Base-by-base conservation (phyloP, 1,140 invertebrate species). In the Cataglyphis hispanica region DNA sequence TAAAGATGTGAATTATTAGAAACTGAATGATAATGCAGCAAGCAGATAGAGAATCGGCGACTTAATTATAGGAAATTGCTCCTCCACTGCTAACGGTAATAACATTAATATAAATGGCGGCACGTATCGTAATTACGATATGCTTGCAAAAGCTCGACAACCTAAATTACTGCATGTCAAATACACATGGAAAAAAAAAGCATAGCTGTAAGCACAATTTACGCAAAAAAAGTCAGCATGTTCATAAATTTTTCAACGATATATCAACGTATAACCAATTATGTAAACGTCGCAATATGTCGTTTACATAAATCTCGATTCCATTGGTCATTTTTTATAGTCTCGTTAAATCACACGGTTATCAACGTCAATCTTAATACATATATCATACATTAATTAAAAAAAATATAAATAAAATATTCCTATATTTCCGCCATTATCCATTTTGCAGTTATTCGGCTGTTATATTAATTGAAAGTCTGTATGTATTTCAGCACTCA, bases 381-480 rank as follows among this genome's bases (percentile, higher is more conserved):
- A 19, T 16, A 46, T 70, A 13, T 60, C 37, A 37, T 6, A 31
- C 5, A 31, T 56, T 43, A 56, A 22, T 60, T 81, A 58, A 61
- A 83, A 22, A 69, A 43, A 40, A 81, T 3, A 43, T 70, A 4
- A 11, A 70, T 27, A 66, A 53, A 58, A 70, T 56, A 58, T 70
- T 53, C 56, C 16, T 25, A 50, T 56, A 43, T 25, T 37, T 34
- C 13, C 13, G 4, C 50, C 31, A 69, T 78, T 78, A 69, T 58
- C 2, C 53, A 34, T 34, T 27, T 34, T 19, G 60, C 56, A 63
- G 27, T 56, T 46, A 31, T 13, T 13, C 7, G 25, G 5, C 37
- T 53, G 77, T 43, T 46, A 46, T 8, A 58, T 88, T 89, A 88
- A 89, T 89, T 88, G 88, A 89, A 58, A 63, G 6, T 31, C 19